These are phyloP conservation scores for Cancer borealis DNA, from an alignment of 2,888 invertebrate species.

Conservation along the genomic window DNA sequence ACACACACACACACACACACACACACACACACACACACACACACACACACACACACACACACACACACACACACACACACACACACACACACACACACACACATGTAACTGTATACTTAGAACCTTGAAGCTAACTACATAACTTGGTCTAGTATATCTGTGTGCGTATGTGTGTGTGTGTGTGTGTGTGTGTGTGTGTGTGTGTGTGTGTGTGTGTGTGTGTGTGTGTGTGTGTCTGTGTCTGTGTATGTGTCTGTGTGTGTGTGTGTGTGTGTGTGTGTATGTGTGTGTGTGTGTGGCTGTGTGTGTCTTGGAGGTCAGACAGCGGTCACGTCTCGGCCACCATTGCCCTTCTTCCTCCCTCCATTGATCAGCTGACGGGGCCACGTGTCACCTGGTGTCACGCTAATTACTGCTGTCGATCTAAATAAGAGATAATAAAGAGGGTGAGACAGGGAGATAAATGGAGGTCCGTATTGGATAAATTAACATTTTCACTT, in stretches of 20 bases:
- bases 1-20: background rate
- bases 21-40: background rate
- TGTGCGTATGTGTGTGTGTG: background rate
- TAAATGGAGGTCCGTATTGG: background rate
- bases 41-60: slow-evolving; percentile 1
- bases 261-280: slow-evolving; percentile 20
- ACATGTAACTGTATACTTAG: background rate
- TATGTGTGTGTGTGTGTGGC: background rate
- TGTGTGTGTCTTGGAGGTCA: slow-evolving; percentile 31
- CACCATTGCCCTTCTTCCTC: background rate
- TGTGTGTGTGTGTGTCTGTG: background rate
- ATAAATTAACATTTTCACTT: background rate
- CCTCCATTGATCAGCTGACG: slow-evolving; percentile 12
- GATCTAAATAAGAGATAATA: background rate
- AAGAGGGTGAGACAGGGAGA: background rate
- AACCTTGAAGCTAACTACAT: background rate
- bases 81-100: background rate
- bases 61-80: slow-evolving; percentile 29
- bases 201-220: slow-evolving; percentile 2
- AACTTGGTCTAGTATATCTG: background rate
- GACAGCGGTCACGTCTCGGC: background rate
- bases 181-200: background rate
- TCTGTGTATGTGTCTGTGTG: slow-evolving; percentile 10
- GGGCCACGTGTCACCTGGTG: background rate
- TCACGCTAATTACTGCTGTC: background rate